Conservation (phyloP, 2,113 vertebrate species). For the Triplophysa tibetana region DNA sequence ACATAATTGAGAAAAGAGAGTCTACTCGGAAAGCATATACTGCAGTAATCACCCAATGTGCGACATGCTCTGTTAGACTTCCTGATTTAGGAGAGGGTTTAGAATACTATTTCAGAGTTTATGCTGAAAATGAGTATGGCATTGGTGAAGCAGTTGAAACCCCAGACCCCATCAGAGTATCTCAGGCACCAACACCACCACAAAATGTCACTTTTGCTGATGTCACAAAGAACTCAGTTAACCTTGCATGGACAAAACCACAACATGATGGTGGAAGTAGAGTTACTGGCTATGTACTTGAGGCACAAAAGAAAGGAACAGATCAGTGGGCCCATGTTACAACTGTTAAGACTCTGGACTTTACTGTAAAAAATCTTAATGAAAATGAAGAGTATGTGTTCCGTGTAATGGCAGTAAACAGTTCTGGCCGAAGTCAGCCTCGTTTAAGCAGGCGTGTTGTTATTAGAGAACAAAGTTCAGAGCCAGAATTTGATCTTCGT, state of each 20-base stretch:
- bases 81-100: slow-evolving; percentile 87
- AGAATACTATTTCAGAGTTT: slow-evolving; percentile 97
- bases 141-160: slow-evolving; percentile 93
- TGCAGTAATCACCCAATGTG: slow-evolving; percentile 86
- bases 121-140: slow-evolving; percentile 96
- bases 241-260: slow-evolving; percentile 94
- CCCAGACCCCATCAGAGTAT: slow-evolving; percentile 87
- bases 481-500: slow-evolving; percentile 91
- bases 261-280: slow-evolving; percentile 94
- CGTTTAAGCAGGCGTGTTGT: slow-evolving; percentile 87
- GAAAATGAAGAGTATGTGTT: slow-evolving; percentile 96
- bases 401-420: slow-evolving; percentile 95
- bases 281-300: slow-evolving; percentile 93
- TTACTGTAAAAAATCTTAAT: slow-evolving; percentile 88
- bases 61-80: slow-evolving; percentile 84
- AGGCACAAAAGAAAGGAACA: slow-evolving; percentile 92
- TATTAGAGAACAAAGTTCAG: slow-evolving; percentile 86
- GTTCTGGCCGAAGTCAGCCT: slow-evolving; percentile 89
- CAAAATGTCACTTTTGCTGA: slow-evolving; percentile 91
- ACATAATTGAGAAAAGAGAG: slow-evolving; percentile 96
- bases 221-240: slow-evolving; percentile 87
- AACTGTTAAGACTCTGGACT: slow-evolving; percentile 88
- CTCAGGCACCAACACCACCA: slow-evolving; percentile 90
- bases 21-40: slow-evolving; percentile 94
- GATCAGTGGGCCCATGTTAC: slow-evolving; percentile 92